Percentiles rank a stretch among this genome's conserved stretches.
Evolutionary conservation across 2,888 invertebrate genomes (phyloP).

Genomic region (Phragmatobia fuliginosa): DNA sequence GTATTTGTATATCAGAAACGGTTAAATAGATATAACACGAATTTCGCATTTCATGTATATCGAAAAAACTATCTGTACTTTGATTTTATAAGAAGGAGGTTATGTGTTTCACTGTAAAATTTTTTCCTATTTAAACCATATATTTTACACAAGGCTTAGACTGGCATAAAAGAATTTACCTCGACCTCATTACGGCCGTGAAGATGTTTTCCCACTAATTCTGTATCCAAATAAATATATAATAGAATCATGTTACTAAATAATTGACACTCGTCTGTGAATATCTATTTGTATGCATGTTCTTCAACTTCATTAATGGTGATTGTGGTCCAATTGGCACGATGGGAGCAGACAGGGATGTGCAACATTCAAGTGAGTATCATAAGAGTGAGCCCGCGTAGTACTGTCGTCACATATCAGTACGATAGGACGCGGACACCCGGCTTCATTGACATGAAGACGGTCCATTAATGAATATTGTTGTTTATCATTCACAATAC

Average conservation of each 20-base stretch:
- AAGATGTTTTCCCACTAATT: constrained; percentile 19
- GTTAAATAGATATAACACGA: too few relatives aligned
- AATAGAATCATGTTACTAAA: constrained; percentile 20
- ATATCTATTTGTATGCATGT: constrained; percentile 34
- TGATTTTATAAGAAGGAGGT: too few relatives aligned
- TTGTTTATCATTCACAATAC: constrained; percentile 39
- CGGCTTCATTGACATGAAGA: constrained; percentile 34
- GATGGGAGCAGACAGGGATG: constrained; percentile 50
- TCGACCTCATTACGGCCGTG: constrained; percentile 42
- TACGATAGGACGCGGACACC: constrained; percentile 57
- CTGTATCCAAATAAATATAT: constrained; percentile 32
- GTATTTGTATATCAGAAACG: too few relatives aligned
- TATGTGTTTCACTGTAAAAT: too few relatives aligned
- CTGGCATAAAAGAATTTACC: constrained; percentile 34
- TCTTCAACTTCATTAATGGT: constrained; percentile 38
- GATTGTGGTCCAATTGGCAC: constrained; percentile 67
- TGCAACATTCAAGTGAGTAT: constrained; percentile 54
- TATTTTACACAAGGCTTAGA: constrained; percentile 20
- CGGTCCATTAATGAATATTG: constrained; percentile 34
- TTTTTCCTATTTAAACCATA: too few relatives aligned
- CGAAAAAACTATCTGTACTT: too few relatives aligned
- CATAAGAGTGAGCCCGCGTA: constrained; percentile 51
- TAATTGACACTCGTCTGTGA: constrained; percentile 40
- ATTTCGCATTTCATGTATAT: neutral
- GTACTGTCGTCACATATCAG: constrained; percentile 57